These are phyloP conservation scores for Spatulosminthurus flaviceps DNA, from an alignment of 2,888 invertebrate genomes.

Conservation along the genomic window DNA sequence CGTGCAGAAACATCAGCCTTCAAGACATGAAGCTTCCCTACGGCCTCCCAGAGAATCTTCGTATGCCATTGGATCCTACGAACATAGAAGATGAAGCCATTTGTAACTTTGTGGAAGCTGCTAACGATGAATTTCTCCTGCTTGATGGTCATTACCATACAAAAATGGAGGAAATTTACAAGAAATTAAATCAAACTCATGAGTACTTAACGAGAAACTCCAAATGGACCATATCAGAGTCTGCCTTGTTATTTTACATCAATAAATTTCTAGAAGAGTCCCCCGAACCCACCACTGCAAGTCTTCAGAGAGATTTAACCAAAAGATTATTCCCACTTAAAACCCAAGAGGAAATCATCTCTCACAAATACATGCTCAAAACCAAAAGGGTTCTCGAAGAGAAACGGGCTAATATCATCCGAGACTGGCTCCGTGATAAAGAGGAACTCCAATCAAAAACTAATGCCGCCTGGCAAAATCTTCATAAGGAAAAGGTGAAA, in stretches of 20 bases:
- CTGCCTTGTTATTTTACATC: conserved; percentile 50
- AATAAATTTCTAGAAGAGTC: conserved; percentile 30
- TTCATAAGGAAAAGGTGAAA: conserved; percentile 46
- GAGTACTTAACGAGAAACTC: conserved; percentile 32
- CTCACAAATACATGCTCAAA: conserved; percentile 58
- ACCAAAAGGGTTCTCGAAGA: conserved; percentile 58
- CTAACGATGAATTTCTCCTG: conserved; percentile 57
- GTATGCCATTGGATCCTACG: conserved; percentile 49
- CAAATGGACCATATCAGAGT: conserved; percentile 36
- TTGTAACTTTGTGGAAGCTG: conserved; percentile 52
- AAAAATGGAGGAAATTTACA: conserved; percentile 56
- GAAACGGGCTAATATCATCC: conserved; percentile 52
- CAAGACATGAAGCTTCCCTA: conserved; percentile 53
- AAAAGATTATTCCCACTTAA: conserved; percentile 52
- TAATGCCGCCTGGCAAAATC: conserved; percentile 55
- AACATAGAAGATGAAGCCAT: conserved; percentile 29
- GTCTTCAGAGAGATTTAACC: conserved; percentile 53
- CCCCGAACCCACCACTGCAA: not conserved
- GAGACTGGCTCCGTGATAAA: conserved; percentile 59
- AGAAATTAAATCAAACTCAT: conserved; percentile 44
- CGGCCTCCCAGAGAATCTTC: conserved; percentile 53
- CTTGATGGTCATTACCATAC: conserved; percentile 60
- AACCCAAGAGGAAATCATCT: conserved; percentile 51
- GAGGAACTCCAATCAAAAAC: conserved; percentile 54
- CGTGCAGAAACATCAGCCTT: conserved; percentile 24